Conservation (phyloP, 2,797 vertebrate genomes). For the Varecia variegata region DNA sequence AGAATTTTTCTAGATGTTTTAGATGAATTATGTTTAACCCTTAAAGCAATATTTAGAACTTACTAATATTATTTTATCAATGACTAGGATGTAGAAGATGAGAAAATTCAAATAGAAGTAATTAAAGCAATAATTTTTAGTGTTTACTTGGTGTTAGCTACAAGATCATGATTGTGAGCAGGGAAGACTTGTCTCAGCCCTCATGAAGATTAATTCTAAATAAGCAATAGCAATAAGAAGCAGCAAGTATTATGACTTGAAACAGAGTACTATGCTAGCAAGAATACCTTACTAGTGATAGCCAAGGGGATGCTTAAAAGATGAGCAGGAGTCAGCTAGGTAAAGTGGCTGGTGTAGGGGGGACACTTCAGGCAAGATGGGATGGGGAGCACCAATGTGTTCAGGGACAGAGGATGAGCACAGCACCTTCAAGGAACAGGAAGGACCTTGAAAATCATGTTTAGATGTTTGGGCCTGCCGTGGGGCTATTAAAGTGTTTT, state of each 20-base stretch:
- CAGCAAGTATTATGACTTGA: background rate
- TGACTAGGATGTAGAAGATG: background rate
- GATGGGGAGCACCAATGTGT: too few relatives aligned
- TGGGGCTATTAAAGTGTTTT: background rate
- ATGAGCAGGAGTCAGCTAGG: background rate
- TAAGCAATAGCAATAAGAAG: background rate
- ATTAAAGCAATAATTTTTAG: background rate
- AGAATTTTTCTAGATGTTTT: background rate
- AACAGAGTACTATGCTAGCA: background rate
- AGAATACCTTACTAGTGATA: background rate
- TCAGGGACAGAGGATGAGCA: background rate
- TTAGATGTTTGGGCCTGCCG: background rate
- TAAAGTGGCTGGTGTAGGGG: background rate
- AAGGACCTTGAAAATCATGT: background rate
- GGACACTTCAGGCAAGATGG: background rate
- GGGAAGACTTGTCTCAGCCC: background rate
- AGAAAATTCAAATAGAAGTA: background rate
- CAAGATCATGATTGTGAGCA: background rate
- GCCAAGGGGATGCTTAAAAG: background rate
- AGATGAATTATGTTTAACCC: background rate
- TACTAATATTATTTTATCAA: background rate
- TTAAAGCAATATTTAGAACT: background rate
- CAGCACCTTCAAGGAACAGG: background rate
- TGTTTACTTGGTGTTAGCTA: background rate
- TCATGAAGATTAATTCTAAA: background rate